Base-by-base conservation (phyloP, 1,140 invertebrate species). In the Hycleus cichorii region DNA sequence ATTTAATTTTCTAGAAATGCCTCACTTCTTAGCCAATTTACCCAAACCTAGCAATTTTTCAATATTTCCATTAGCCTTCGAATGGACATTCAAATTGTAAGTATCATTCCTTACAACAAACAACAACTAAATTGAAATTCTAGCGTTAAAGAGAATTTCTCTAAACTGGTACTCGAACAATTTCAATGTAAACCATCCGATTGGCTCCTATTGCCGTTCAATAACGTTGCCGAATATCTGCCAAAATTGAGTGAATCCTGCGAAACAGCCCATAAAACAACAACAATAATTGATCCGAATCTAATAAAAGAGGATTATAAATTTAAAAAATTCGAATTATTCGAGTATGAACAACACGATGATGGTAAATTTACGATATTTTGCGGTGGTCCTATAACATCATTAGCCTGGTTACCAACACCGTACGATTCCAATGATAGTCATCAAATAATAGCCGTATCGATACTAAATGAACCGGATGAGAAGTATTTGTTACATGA, bases 301-400 rank as follows among this genome's bases (percentile, higher is more conserved):
- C 57, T 48, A 32, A 26, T 59, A 47, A 10, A 56, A 24, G 9
- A 57, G 5, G 57, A 69, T 12, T 58, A 59, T 40, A 55, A 69
- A 11, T 80, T 78, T 75, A 77, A 69, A 46, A 67, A 67, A 26
- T 76, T 70, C 64, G 65, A 74, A 39, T 65, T 75, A 52, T 80
- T 80, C 64, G 76, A 80, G 60, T 68, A 71, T 24, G 61, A 68
- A 39, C 32, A 49, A n/a, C 48, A 39, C 39, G 45, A 56, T 48
- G 39, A 62, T 11, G 56, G 61, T 55, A 49, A 58, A 32, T 52
- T n/a, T 50, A 80, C 73, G n/a, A 77, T 83, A 65, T 85, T 81
- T 70, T 77, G 77, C 64, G 84, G 84, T 32, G 84, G 83, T 10
- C 80, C 82, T 3, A 71, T 85, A 11, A 80, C 77, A 73, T 71